A percentile compares a stretch with the other conserved stretches of the same genome.
These are phyloP conservation scores for Tragelaphus scriptus DNA, from an alignment of 2,113 vertebrate genomes.

Conservation along the genomic window DNA sequence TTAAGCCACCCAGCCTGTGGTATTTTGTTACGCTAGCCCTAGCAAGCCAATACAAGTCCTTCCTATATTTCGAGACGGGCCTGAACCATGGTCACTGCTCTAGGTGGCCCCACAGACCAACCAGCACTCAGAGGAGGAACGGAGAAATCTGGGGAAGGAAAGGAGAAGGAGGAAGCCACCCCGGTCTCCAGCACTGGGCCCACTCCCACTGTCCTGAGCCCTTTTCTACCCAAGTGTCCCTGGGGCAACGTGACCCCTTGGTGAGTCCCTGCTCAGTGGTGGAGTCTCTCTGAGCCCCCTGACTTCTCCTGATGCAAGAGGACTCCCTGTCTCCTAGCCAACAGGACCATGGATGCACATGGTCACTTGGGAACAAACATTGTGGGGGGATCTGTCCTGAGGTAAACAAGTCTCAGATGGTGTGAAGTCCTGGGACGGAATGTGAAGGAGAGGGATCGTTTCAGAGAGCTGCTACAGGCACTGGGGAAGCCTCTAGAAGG, in stretches of 20 bases:
- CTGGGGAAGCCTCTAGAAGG: background rate
- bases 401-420: background rate
- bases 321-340: background rate
- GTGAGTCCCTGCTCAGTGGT: background rate
- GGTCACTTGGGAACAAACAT: background rate
- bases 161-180: background rate
- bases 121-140: background rate
- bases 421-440: background rate
- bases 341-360: background rate
- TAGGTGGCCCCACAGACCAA: background rate
- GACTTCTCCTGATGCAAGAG: background rate
- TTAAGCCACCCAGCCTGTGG: background rate
- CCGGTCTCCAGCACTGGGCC: fast-evolving
- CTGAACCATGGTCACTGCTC: background rate
- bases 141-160: background rate
- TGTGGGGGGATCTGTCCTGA: background rate
- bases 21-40: background rate
- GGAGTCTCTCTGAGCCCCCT: background rate
- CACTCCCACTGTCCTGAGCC: background rate
- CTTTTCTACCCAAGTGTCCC: background rate
- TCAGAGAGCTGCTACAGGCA: background rate
- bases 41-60: background rate
- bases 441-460: background rate
- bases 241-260: background rate
- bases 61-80: background rate